Evolutionary conservation across 1,140 invertebrate species (phyloP).

Genomic region (Drosophila setifemur): DNA sequence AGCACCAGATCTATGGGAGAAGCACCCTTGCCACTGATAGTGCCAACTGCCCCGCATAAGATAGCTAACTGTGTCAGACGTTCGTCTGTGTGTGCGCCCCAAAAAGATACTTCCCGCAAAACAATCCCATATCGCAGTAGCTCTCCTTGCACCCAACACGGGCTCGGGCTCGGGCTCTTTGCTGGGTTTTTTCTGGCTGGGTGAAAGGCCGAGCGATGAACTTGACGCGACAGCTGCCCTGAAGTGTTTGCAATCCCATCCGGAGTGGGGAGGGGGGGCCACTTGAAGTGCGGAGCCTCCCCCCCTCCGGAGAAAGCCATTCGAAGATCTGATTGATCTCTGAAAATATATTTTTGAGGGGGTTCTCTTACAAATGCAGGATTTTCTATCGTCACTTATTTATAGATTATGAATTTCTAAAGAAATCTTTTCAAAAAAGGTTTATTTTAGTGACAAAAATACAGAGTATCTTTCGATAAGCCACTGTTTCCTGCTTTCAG

Average conservation of each 20-base stretch:
- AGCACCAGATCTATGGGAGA: background rate
- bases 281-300: slow-evolving; percentile 6
- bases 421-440: too few relatives aligned
- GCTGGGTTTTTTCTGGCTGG: too few relatives aligned
- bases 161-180: too few relatives aligned
- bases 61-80: slow-evolving; percentile 23
- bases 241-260: slow-evolving; percentile 14
- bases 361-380: too few relatives aligned
- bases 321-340: background rate
- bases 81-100: background rate
- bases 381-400: too few relatives aligned
- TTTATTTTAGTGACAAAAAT: too few relatives aligned
- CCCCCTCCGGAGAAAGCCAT: background rate
- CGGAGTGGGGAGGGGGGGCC: slow-evolving; percentile 41
- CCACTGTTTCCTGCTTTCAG: too few relatives aligned
- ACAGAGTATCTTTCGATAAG: too few relatives aligned
- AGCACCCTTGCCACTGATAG: slow-evolving; percentile 40
- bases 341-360: slow-evolving; percentile 2
- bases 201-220: slow-evolving; percentile 67
- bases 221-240: slow-evolving; percentile 47
- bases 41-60: slow-evolving; percentile 15
- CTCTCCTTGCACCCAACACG: slow-evolving; percentile 11
- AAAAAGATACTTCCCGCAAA: slow-evolving; percentile 24
- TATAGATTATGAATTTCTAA: too few relatives aligned
- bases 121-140: background rate